Evolutionary conservation across 2,888 invertebrate genomes (phyloP), one percentile per base, ranked within the genome.

Genomic region (Limnephilus marmoratus): DNA sequence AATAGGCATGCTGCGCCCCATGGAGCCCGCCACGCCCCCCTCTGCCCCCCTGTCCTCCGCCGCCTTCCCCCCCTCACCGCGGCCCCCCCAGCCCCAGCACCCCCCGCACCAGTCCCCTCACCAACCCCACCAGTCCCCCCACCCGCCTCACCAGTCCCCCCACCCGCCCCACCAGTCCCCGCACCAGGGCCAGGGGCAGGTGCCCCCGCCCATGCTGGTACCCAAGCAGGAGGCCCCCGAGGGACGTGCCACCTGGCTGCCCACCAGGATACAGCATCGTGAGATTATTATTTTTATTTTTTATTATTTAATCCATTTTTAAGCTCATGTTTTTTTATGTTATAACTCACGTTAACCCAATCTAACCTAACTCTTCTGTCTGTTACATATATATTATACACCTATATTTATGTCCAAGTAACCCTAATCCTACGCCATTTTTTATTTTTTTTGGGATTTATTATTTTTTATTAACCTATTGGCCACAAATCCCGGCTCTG

Each of bases 181-280:
- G 18, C 91, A 91, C 11, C 92, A 80, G 37, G 85, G 95, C 96
- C 12, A 95, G 94, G 68, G 95, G 96, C 93, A 95, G 95, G 93
- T 95, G 95, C 93, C 95, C 95, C 90, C 95, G 96, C 95, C 94
- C 95, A 12, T 96, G 94, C 94, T 95, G 95, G 94, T 96, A 91
- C 94, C 94, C 94, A 96, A 96, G 68, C 96, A 97, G 80, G 97
- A 97, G 95, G 94, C 97, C 94, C 97, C 97, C 94, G 96, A 96
- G 85, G 97, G 97, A 83, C 97, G 97, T 94, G 96, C 97, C 91
- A 97, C 97, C 95, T 97, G 97, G 97, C 96, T 97, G 95, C 97
- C 97, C 94, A 96, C 97, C 95, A 95, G 96, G 96, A 97, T 97
- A 96, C 96, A 96, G 94, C 97, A 97, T 96, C 96, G 97, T 97